Evolutionary conservation across 1,140 invertebrate genomes (phyloP).

Genomic region (Zaprionus africanus): DNA sequence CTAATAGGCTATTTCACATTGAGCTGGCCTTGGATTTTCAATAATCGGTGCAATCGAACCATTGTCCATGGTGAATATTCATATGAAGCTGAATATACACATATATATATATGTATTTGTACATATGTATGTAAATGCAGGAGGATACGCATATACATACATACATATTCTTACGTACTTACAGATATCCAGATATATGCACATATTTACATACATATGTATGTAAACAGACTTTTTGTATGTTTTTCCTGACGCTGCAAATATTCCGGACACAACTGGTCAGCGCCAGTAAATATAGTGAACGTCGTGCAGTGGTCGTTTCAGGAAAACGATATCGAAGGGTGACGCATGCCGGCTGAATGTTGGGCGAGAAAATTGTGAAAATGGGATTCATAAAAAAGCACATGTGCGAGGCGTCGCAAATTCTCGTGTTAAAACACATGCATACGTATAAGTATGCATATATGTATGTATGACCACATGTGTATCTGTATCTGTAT

Average conservation of each 20-base stretch:
- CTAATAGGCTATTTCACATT: neutral
- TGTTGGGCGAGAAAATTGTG: constrained; percentile 47
- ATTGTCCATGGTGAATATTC: constrained; percentile 13
- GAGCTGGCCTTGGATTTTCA: neutral
- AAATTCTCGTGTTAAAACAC: constrained; percentile 40
- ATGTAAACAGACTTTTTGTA: constrained; percentile 44
- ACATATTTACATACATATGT: constrained; percentile 20
- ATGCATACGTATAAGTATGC: constrained; percentile 1
- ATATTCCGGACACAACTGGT: constrained; percentile 55
- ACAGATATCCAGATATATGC: constrained; percentile 12
- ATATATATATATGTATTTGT: neutral
- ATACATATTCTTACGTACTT: constrained; percentile 4
- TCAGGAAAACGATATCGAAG: constrained; percentile 51
- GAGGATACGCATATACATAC: neutral
- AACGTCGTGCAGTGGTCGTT: constrained; percentile 38
- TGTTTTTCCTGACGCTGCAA: constrained; percentile 55
- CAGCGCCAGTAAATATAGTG: constrained; percentile 54
- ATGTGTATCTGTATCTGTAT: constrained; percentile 3
- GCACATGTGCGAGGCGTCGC: constrained; percentile 40
- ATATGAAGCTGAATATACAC: constrained; percentile 6
- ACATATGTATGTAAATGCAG: neutral
- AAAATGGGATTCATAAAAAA: constrained; percentile 57
- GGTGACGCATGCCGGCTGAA: constrained; percentile 47
- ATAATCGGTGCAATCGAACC: constrained; percentile 1
- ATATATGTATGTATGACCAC: constrained; percentile 1